Evolutionary conservation across 2,113 vertebrate species (phyloP), one percentile per base, ranked within the genome.

Genomic region (Gobio gobio): DNA sequence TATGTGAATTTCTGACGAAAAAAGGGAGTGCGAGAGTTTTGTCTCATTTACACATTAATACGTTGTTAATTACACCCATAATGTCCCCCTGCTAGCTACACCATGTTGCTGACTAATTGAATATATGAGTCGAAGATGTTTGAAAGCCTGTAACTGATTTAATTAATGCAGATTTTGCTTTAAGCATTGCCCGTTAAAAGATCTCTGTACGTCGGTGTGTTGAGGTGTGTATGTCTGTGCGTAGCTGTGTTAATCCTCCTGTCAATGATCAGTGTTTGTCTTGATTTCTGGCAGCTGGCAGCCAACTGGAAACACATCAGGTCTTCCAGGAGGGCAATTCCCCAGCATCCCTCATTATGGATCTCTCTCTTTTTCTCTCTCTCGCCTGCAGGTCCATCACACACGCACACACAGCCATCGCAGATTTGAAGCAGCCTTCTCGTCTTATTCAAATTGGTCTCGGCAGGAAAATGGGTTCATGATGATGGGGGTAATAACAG

Each of bases 301-400:
- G 95, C 95, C 95, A 96, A 97, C 96, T 98, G 96, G 96, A 98
- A 97, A 97, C 95, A 94, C 96, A 96, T 96, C 95, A 97, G 95
- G 96, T 96, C 95, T 93, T 97, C 95, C 95, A 96, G 95, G 94
- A 96, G 95, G 95, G 94, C 96, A 90, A 95, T 98, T 96, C 97
- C 98, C 97, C 95, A 97, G 95, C 96, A 97, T 96, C 96, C 97
- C 90, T 99, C 97, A 97, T 98, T 98, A 98, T 96, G 95, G 95
- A 95, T 92, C 95, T 94, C 94, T 96, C 95, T 95, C 95, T 83
- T 73, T 83, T 66, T 87, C 86, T 87, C 76, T 82, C 88, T 90
- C 86, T 90, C 85, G 92, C 92, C 89, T 95, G 94, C 92, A 97
- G 96, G 96, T 96, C 96, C 96, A 96, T 97, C 95, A 95, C 59